A percentile compares a stretch with the other conserved stretches of the same genome.
Conservation (phyloP, 1,140 invertebrate species). For the Drosophila seguyi region DNA sequence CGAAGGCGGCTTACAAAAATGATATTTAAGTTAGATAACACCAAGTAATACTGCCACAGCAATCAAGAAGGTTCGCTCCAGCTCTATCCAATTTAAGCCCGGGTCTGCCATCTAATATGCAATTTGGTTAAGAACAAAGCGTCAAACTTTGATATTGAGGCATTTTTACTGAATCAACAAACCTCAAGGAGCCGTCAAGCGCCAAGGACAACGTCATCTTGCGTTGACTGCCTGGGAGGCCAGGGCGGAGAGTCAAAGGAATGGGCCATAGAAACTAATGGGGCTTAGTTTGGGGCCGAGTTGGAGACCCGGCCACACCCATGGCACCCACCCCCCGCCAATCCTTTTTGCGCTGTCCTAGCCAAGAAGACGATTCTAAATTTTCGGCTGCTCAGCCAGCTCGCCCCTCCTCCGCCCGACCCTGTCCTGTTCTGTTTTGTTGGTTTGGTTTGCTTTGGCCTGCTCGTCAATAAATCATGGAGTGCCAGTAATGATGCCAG, state of each 20-base stretch:
- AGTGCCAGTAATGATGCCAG: slow-evolving; percentile 81
- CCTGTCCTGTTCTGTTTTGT: slow-evolving; percentile 35
- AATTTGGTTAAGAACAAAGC: slow-evolving; percentile 48
- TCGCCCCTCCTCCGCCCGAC: slow-evolving; percentile 5
- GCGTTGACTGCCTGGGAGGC: slow-evolving; percentile 47
- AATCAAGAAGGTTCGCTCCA: slow-evolving; percentile 4
- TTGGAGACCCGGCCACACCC: slow-evolving; percentile 44
- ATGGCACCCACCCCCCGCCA: slow-evolving; percentile 45
- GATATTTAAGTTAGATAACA: slow-evolving; percentile 7
- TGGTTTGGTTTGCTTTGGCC: slow-evolving; percentile 51
- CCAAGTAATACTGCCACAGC: slow-evolving; percentile 16
- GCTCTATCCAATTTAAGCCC: slow-evolving; percentile 42
- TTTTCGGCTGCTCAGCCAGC: slow-evolving; percentile 58
- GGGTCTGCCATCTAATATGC: slow-evolving; percentile 43
- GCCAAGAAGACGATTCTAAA: slow-evolving; percentile 79
- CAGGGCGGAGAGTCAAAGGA: slow-evolving; percentile 62
- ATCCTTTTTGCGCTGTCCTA: slow-evolving; percentile 70
- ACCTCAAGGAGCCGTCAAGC: slow-evolving; percentile 53
- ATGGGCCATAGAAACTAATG: slow-evolving; percentile 77
- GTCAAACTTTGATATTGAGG: slow-evolving; percentile 52
- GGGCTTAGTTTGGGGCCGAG: slow-evolving; percentile 42
- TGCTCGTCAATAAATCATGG: slow-evolving; percentile 80
- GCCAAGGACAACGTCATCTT: slow-evolving; percentile 53
- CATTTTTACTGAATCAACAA: slow-evolving; percentile 52
- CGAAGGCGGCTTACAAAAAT: background rate